phyloP scores from a whole-genome alignment of 2,113 vertebrate genomes.

The Upupa epops region DNA sequence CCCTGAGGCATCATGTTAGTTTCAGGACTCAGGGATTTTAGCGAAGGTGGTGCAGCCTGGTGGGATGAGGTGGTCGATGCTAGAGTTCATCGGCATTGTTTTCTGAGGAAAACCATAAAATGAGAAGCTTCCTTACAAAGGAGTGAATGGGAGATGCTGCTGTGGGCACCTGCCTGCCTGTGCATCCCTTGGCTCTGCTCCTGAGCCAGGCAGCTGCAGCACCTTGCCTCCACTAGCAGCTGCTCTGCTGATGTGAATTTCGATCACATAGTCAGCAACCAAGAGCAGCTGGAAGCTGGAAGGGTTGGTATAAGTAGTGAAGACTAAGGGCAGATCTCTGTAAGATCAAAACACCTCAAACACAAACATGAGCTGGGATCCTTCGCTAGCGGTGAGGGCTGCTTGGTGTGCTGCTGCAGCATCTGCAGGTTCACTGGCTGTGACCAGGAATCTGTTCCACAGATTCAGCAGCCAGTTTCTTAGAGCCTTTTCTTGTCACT shows the following conservation, averaged over 20 bases:
- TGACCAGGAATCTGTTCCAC: neutral
- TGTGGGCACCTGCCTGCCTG: accelerated
- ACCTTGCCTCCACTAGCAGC: neutral
- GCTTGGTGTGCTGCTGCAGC: neutral
- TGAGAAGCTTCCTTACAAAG: neutral
- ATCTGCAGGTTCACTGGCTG: neutral
- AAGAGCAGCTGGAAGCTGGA: neutral
- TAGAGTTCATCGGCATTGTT: neutral
- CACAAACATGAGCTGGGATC: neutral
- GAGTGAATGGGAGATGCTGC: neutral
- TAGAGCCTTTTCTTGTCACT: neutral
- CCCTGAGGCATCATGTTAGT: neutral
- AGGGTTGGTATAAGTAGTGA: neutral
- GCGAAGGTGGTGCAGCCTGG: neutral
- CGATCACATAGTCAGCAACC: neutral
- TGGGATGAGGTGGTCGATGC: neutral
- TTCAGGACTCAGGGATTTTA: neutral
- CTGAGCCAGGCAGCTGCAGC: neutral
- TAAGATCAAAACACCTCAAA: no score
- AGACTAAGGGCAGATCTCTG: neutral
- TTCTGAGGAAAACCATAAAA: neutral
- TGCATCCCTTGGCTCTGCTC: accelerated
- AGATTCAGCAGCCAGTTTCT: neutral
- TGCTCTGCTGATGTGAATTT: neutral
- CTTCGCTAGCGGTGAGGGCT: neutral